Evolutionary conservation across 2,113 vertebrate species (phyloP), one percentile per base, ranked within the genome.

Genomic region (Hoplias malabaricus): DNA sequence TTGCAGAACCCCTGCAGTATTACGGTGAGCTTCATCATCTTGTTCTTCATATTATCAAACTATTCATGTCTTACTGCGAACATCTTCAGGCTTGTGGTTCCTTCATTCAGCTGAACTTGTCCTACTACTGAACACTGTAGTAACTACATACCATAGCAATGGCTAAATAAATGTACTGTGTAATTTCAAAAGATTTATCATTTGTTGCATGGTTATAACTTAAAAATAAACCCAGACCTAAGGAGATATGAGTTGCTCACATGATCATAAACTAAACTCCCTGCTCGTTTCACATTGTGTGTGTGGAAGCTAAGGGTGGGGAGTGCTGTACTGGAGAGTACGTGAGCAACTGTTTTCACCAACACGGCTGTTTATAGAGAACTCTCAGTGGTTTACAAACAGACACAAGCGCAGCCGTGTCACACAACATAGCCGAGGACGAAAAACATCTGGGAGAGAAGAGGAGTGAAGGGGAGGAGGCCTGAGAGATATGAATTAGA

Each of bases 1-100:
- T 94, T 27, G 80, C 93, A 23, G 96, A 98, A 72, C 91, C 90
- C 3, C 80, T 93, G 3, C 94, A 94, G 81, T 95, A 94, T 85
- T 97, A 95, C 0, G 95, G 96, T 98, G 88, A 92, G 95, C 86
- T 81, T 80, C 70, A 67, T 80, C 70, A 67, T 61, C 34, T 21
- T 1, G 16, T 25, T 56, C 10, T n/a, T 59, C 25, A 27, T 29
- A 16, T 10, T 9, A 0, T 48, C 46, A 27, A 29, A 31, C 48
- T 13, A 9, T n/a, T n/a, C n/a, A n/a, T n/a, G 36, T 38, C 36
- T 4, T 5, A 38, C 31, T 1, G 2, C 31, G 2, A 11, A 34
- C 6, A 3, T 68, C 23, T 68, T 69, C 13, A 69, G 31, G 9
- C 36, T 9, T n/a, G n/a, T n/a, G n/a, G n/a, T n/a, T n/a, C n/a